phyloP scores from a whole-genome alignment of 2,888 invertebrate species.

The Pristionchus japonicus region DNA sequence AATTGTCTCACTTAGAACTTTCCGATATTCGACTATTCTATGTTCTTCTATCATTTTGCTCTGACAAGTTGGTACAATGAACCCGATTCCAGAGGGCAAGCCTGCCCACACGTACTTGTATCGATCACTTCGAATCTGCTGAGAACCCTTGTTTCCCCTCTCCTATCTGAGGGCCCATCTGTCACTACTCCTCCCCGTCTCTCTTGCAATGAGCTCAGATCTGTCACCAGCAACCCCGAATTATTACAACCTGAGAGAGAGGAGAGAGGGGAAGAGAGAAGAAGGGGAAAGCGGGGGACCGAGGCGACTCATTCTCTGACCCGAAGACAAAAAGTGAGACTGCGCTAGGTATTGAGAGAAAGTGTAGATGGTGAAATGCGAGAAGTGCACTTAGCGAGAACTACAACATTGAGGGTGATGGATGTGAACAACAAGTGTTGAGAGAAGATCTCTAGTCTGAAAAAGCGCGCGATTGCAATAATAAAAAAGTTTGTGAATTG shows the following conservation, averaged over 20 bases:
- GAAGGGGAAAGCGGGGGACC: not conserved
- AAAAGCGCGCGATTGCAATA: not conserved
- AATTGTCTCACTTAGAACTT: not conserved
- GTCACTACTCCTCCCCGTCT: constrained; percentile 5
- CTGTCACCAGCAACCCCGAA: constrained; percentile 32
- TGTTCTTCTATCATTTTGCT: not conserved
- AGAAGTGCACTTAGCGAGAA: constrained; percentile 24
- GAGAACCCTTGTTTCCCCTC: constrained; percentile 34
- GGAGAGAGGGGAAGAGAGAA: not conserved
- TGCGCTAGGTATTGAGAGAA: not conserved
- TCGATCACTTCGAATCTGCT: not conserved
- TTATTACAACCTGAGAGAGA: constrained; percentile 20
- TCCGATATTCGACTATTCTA: not conserved
- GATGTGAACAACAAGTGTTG: not conserved
- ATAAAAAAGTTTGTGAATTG: not conserved
- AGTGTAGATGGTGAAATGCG: not conserved
- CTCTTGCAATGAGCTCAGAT: constrained; percentile 32
- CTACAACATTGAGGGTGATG: not conserved
- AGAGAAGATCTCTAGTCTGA: not conserved
- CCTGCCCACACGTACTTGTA: not conserved
- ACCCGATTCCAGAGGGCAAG: too few relatives aligned
- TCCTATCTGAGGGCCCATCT: not conserved
- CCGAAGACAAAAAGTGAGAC: constrained; percentile 7
- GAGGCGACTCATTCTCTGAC: not conserved
- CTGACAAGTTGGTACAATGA: not conserved